phyloP scores from a whole-genome alignment of 2,888 invertebrate species.

The Trichogramma dendrolimi region DNA sequence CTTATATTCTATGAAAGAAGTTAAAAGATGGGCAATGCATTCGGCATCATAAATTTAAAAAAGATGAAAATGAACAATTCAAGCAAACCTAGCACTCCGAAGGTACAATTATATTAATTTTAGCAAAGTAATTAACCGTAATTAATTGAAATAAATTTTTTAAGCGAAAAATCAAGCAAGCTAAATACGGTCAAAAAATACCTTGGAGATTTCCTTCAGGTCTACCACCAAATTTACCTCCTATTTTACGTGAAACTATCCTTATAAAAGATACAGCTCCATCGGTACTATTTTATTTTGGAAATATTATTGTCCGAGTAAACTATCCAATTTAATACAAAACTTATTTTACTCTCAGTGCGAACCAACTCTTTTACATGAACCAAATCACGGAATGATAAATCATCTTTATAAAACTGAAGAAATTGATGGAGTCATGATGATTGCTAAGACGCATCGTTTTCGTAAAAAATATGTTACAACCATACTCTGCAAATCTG shows the following conservation, averaged over 20 bases:
- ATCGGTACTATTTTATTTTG: conserved; percentile 62
- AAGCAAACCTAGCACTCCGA: conserved; percentile 66
- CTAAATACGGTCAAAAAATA: conserved; percentile 80
- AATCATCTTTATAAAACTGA: conserved; percentile 99
- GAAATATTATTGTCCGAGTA: background rate
- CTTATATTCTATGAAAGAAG: conserved; percentile 21
- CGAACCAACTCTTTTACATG: conserved; percentile 97
- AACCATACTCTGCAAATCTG: conserved; percentile 96
- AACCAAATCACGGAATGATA: conserved; percentile 99
- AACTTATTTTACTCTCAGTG: conserved; percentile 64
- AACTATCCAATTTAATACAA: background rate
- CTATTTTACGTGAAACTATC: conserved; percentile 97
- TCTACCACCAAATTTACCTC: conserved; percentile 89
- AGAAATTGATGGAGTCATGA: conserved; percentile 99
- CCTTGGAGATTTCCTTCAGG: conserved; percentile 93
- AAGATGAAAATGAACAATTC: conserved; percentile 65
- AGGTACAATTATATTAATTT: conserved; percentile 43
- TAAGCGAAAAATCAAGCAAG: conserved; percentile 20
- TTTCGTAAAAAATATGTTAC: conserved; percentile 99
- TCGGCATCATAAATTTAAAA: conserved; percentile 60
- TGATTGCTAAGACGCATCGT: conserved; percentile 96
- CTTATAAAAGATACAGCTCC: conserved; percentile 97
- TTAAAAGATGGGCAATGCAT: conserved; percentile 75
- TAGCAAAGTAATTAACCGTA: background rate
- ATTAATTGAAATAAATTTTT: conserved; percentile 1